A percentile compares a stretch with the other conserved stretches of the same genome.
phyloP scores from a whole-genome alignment of 2,113 vertebrate species.

The Lonchura striata region DNA sequence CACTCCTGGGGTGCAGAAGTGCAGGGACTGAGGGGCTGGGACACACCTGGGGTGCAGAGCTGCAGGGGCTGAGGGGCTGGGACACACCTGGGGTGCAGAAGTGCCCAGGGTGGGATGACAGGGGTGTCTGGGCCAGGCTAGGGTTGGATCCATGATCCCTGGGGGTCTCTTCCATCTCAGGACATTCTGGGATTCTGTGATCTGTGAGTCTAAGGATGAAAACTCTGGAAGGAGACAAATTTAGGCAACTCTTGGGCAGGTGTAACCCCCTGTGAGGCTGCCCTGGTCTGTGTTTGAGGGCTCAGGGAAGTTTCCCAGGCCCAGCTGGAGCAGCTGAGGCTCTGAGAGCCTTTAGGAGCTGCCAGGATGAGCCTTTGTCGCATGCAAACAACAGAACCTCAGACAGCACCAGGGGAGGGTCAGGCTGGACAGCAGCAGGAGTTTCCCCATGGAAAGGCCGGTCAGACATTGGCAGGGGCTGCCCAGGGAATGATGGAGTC shows the following conservation, averaged over 20 bases:
- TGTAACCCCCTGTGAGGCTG: background rate
- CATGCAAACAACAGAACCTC: background rate
- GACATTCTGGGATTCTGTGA: background rate
- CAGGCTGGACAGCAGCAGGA: background rate
- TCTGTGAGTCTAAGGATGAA: background rate
- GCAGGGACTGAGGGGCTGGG: background rate
- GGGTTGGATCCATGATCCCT: background rate
- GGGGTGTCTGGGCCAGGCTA: background rate
- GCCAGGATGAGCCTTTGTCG: background rate
- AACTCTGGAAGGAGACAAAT: background rate
- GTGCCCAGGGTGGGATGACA: background rate
- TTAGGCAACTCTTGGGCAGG: accelerated
- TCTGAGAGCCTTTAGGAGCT: background rate
- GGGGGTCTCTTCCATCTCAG: background rate
- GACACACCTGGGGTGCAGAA: background rate
- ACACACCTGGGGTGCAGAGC: background rate
- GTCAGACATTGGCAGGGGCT: accelerated
- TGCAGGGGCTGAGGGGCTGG: background rate
- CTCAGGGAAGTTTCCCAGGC: background rate
- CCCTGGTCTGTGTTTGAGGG: background rate
- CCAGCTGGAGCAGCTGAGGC: background rate
- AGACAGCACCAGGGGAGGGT: background rate
- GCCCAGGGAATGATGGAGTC: background rate
- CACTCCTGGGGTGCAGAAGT: accelerated
- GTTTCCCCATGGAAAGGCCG: background rate